A percentile compares a stretch with the other conserved stretches of the same genome.
Conservation (phyloP, 2,113 vertebrate genomes). For the Lophura nycthemera region DNA sequence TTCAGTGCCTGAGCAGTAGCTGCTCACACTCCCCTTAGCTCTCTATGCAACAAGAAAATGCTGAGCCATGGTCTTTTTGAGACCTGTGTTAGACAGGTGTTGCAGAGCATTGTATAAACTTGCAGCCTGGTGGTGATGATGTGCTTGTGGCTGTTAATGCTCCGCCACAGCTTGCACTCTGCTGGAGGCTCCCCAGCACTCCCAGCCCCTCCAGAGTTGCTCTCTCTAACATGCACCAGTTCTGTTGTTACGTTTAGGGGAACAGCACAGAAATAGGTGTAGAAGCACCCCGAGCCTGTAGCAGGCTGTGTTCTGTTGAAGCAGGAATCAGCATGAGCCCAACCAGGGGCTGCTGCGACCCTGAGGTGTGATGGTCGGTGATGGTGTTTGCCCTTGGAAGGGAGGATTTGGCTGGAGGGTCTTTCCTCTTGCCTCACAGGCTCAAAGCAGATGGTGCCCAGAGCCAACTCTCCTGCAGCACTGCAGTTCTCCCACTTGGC, state of each 20-base stretch:
- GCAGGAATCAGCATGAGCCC: rapidly evolving
- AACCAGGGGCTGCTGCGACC: too few relatives aligned
- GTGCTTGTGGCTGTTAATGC: rapidly evolving
- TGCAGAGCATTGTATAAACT: rapidly evolving
- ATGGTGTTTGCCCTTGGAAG: too few relatives aligned
- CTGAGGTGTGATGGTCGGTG: neutral
- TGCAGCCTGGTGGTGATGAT: rapidly evolving
- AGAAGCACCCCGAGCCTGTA: rapidly evolving
- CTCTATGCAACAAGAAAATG: rapidly evolving
- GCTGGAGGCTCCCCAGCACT: neutral
- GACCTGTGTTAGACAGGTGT: rapidly evolving
- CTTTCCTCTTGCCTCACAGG: neutral
- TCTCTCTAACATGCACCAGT: neutral
- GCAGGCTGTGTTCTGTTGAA: neutral
- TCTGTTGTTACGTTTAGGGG: too few relatives aligned
- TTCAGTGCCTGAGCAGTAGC: neutral
- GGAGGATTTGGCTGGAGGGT: neutral
- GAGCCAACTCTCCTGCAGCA: neutral
- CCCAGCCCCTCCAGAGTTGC: neutral
- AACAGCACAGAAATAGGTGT: rapidly evolving
- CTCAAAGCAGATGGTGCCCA: rapidly evolving
- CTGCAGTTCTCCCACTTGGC: neutral
- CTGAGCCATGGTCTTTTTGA: rapidly evolving
- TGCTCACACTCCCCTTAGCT: too few relatives aligned
- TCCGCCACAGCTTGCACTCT: rapidly evolving